Evolutionary conservation across 2,888 invertebrate genomes (phyloP), one percentile per base, ranked within the genome.

Genomic region (Dasypolia templi): DNA sequence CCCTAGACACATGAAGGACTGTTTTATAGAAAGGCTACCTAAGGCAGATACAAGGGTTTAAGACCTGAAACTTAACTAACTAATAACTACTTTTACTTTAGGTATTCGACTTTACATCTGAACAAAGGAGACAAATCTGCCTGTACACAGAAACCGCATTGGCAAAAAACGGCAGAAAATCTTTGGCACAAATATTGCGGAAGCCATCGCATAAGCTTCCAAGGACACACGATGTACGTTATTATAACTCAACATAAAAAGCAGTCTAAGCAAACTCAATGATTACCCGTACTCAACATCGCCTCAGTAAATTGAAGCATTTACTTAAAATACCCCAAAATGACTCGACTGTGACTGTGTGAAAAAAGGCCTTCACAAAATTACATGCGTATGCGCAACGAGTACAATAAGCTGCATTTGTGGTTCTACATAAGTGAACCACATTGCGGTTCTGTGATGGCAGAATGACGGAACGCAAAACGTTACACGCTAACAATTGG

Each of bases 321-420:
- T 71, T 39, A 56, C 75, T 39, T 26, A 29, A 49, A 63, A 26
- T 39, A 26, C 26, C 14, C 17, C 1, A 81, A 63, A 46, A 58
- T 17, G 32, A 22, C 22, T 39, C 14, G 17, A 35, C 22, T 51
- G 77, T 77, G 78, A n/a, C n/a, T n/a, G n/a, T 6, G 59, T 42
- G 83, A 68, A 84, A 80, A 79, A 79, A 61, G 26, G 26, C 46
- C 77, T 77, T 58, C 58, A 46, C n/a, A 4, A 51, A 67, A 68
- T 67, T 32, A 84, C 51, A 56, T 32, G 51, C 49, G n/a, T 29
- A 19, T 72, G 61, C 63, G 75, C 55, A 81, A 84, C 55, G 49
- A 53, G 49, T 39, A 61, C 53, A 66, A 61, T 49, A 72, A 35
- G 61, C 19, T 56, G 42, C 35, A 32, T 35, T 68, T 80, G 32